Percentiles rank a stretch among this genome's conserved stretches.
Evolutionary conservation across 2,113 vertebrate species (phyloP).

Genomic region (Orthonyx spaldingii): DNA sequence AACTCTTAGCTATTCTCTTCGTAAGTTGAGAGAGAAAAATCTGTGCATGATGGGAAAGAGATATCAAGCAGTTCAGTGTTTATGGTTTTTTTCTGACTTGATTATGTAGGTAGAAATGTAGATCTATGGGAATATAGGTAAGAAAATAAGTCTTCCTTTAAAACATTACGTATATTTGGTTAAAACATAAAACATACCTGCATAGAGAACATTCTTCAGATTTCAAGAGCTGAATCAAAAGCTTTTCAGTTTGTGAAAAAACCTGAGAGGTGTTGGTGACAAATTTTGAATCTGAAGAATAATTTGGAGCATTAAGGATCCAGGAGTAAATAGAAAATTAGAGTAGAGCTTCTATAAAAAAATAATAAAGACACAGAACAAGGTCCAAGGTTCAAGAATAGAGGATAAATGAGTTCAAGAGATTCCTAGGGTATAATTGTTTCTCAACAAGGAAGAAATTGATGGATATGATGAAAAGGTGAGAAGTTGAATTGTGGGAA

Average conservation of each 20-base stretch:
- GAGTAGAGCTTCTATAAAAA: background rate
- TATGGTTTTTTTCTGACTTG: background rate
- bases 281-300: background rate
- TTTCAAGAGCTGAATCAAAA: background rate
- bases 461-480: conserved; percentile 40
- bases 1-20: background rate
- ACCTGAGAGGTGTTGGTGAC: background rate
- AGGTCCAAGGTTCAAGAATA: background rate
- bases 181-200: background rate
- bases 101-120: background rate
- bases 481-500: conserved; percentile 29
- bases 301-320: background rate
- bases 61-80: background rate
- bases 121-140: background rate
- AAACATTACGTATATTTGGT: background rate
- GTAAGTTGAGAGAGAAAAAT: background rate
- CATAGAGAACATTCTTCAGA: background rate
- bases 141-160: background rate
- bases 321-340: conserved; percentile 30
- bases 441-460: conserved; percentile 46
- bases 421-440: conserved; percentile 8
- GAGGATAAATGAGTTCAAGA: conserved; percentile 13
- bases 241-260: background rate
- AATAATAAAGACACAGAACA: background rate
- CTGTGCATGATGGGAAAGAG: background rate